Evolutionary conservation across 2,113 vertebrate species (phyloP).

Genomic region (Varanus salvator): DNA sequence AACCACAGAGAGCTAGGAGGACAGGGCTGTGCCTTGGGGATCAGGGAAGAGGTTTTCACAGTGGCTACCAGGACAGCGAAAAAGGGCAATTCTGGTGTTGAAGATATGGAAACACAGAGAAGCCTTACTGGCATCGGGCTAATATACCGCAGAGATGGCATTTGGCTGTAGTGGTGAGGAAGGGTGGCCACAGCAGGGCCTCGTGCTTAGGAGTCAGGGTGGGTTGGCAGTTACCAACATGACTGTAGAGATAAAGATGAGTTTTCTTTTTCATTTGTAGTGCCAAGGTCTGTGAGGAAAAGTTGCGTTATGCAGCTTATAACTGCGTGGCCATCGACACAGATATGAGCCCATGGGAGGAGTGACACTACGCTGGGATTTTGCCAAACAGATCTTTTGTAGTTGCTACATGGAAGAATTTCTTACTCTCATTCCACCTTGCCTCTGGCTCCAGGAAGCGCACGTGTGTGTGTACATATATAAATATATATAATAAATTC

Average conservation of each 20-base stretch:
- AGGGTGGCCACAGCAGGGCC: not conserved
- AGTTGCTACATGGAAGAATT: slow-evolving; percentile 13
- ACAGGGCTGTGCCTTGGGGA: not conserved
- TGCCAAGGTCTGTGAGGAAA: slow-evolving; percentile 96
- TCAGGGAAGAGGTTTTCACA: not conserved
- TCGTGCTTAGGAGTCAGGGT: not conserved
- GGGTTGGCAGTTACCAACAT: not conserved
- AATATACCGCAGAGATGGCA: not conserved
- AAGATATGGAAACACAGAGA: not conserved
- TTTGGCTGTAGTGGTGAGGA: not conserved
- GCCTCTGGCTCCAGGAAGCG: slow-evolving; percentile 15
- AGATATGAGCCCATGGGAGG: slow-evolving; percentile 98
- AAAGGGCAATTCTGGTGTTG: not conserved
- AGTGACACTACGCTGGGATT: slow-evolving; percentile 73
- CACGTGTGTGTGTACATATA: slow-evolving; percentile 28
- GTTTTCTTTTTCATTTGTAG: slow-evolving; percentile 66
- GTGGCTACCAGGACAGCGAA: not conserved
- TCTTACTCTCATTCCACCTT: not conserved
- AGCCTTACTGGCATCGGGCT: not conserved
- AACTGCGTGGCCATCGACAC: slow-evolving; percentile 98
- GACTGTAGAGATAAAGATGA: not conserved
- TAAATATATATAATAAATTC: slow-evolving; percentile 55
- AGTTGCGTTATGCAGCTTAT: slow-evolving; percentile 95
- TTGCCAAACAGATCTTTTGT: not conserved
- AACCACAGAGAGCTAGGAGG: too few relatives aligned